Percentiles rank a stretch among this genome's conserved stretches.
phyloP scores from a whole-genome alignment of 1,140 invertebrate species.

The Calliphora vicina region DNA sequence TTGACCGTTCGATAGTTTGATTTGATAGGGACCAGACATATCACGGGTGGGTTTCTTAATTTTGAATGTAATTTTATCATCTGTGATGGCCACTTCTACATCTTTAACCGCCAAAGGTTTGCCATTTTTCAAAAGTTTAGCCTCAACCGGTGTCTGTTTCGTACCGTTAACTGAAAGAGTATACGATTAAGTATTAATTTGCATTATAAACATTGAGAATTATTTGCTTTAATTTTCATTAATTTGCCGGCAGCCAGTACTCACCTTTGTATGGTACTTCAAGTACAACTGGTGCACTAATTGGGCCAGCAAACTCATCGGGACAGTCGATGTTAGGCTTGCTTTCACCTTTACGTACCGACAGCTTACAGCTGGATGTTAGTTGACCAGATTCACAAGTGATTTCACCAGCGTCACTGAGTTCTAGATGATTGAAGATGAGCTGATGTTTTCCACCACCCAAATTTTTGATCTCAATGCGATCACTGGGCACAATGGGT shows the following conservation, averaged over 20 bases:
- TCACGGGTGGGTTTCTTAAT: conserved; percentile 88
- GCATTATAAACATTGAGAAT: background rate
- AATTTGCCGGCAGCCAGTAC: too few relatives aligned
- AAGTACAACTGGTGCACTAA: conserved; percentile 79
- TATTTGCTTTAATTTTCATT: too few relatives aligned
- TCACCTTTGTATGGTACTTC: conserved; percentile 92
- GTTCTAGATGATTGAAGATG: conserved; percentile 82
- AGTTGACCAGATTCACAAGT: conserved; percentile 84
- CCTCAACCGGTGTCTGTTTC: conserved; percentile 83
- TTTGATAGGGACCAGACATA: conserved; percentile 82
- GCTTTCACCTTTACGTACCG: conserved; percentile 85
- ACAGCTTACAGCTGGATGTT: conserved; percentile 80
- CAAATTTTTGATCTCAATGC: conserved; percentile 87
- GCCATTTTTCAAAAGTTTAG: conserved; percentile 88
- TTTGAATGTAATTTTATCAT: conserved; percentile 89
- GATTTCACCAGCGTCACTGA: conserved; percentile 86
- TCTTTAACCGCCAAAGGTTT: conserved; percentile 86
- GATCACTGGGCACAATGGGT: conserved; percentile 79
- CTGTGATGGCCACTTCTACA: conserved; percentile 86
- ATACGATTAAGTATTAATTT: background rate
- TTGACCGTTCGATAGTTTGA: conserved; percentile 86
- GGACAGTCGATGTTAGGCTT: conserved; percentile 83
- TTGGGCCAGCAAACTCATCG: conserved; percentile 81
- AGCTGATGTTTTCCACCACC: conserved; percentile 92
- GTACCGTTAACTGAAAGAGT: conserved; percentile 79